A percentile compares a stretch with the other conserved stretches of the same genome.
phyloP scores from a whole-genome alignment of 1,140 invertebrate species.

The Apocrypta bakeri region DNA sequence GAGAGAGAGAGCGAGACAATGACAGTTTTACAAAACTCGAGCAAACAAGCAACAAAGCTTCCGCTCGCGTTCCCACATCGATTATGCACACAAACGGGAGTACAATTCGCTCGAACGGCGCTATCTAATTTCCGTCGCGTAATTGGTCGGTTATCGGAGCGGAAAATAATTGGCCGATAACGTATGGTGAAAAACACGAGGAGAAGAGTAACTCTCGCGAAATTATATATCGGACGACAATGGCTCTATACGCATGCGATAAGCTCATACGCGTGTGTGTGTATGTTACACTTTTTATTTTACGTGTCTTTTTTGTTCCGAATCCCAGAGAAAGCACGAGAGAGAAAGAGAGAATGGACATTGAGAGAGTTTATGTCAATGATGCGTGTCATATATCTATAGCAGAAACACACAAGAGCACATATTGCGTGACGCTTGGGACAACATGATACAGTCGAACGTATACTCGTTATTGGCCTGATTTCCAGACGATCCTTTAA shows the following conservation, averaged over 20 bases:
- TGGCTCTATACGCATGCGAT: conserved; percentile 9
- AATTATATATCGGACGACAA: conserved; percentile 1
- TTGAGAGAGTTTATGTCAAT: neutral
- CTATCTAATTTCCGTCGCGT: conserved; percentile 50
- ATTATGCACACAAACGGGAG: neutral
- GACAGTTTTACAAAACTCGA: conserved; percentile 14
- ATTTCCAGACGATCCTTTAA: conserved; percentile 1
- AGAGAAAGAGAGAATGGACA: neutral
- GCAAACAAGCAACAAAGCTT: conserved; percentile 34
- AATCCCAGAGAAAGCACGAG: no score
- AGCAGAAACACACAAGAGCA: neutral
- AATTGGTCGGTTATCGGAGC: conserved; percentile 48
- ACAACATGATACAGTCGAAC: neutral
- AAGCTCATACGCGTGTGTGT: neutral
- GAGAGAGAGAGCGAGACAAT: no score
- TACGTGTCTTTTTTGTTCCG: neutral
- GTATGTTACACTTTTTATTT: neutral
- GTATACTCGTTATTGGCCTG: conserved; percentile 12
- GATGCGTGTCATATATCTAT: conserved; percentile 15
- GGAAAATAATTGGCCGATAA: conserved; percentile 52
- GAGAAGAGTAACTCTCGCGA: conserved; percentile 11
- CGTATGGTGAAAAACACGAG: neutral
- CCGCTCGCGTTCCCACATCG: conserved; percentile 6
- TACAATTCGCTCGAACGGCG: conserved; percentile 26
- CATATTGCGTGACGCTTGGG: neutral